phyloP scores from a whole-genome alignment of 2,888 invertebrate species.

The Mamestra brassicae region DNA sequence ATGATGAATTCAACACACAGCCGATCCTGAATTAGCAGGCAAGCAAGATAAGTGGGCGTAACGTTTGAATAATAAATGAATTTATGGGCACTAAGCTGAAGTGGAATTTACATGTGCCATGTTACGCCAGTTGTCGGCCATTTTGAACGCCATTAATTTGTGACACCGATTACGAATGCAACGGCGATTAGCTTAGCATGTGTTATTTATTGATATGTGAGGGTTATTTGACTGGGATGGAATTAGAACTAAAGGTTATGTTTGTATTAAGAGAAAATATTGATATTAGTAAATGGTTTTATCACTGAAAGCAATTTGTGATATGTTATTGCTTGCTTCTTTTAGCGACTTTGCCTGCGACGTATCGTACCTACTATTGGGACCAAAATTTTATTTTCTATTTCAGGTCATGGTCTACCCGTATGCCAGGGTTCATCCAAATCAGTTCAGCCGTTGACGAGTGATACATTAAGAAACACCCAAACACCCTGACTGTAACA shows the following conservation, averaged over 20 bases:
- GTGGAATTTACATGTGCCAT: slow-evolving; percentile 41
- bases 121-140: slow-evolving; percentile 33
- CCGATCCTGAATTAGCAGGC: slow-evolving; percentile 47
- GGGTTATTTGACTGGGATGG: not conserved
- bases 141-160: slow-evolving; percentile 53
- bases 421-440: no score
- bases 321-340: no score
- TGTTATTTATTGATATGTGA: slow-evolving; percentile 12
- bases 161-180: slow-evolving; percentile 45
- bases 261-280: not conserved
- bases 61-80: slow-evolving; percentile 58
- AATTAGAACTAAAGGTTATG: not conserved
- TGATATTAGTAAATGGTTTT: no score
- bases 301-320: not conserved
- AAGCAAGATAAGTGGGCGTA: slow-evolving; percentile 50
- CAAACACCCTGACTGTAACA: no score
- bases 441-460: no score
- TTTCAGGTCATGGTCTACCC: no score
- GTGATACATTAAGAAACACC: no score
- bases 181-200: slow-evolving; percentile 31
- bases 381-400: no score
- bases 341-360: not conserved
- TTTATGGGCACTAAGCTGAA: slow-evolving; percentile 51
- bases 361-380: no score
- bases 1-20: slow-evolving; percentile 45